These are phyloP conservation scores for Hydriomena furcata DNA, from an alignment of 2,888 invertebrate species.

Conservation along the genomic window DNA sequence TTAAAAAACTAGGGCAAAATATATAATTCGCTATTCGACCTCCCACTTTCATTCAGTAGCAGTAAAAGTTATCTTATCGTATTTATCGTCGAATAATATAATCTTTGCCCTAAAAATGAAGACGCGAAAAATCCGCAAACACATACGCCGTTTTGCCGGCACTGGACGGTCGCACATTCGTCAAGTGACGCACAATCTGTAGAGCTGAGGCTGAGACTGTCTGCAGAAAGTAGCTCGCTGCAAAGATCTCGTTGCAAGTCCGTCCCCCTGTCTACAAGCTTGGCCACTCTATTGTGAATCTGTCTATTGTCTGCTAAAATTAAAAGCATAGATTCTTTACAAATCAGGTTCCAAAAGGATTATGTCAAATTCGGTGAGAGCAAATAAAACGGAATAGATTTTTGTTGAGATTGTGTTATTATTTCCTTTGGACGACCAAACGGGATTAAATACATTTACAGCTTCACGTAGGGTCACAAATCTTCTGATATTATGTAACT, in stretches of 20 bases:
- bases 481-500: no score
- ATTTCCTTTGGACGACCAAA: no score
- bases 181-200: conserved; percentile 11
- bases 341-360: conserved; percentile 28
- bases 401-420: neutral
- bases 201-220: conserved; percentile 1
- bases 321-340: conserved; percentile 35
- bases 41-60: conserved; percentile 31
- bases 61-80: conserved; percentile 36
- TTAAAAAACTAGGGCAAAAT: conserved; percentile 32
- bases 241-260: conserved; percentile 34
- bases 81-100: conserved; percentile 28
- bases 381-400: conserved; percentile 9
- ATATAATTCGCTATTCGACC: conserved; percentile 33
- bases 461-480: no score
- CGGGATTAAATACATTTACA: no score
- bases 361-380: conserved; percentile 25
- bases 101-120: conserved; percentile 36
- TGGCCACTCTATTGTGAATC: conserved; percentile 35
- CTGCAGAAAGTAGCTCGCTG: conserved; percentile 35
- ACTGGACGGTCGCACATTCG: conserved; percentile 16
- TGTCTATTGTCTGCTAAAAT: conserved; percentile 35
- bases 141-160: conserved; percentile 41
- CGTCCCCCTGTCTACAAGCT: conserved; percentile 31
- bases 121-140: conserved; percentile 27